Evolutionary conservation across 2,113 vertebrate genomes (phyloP).

Genomic region (Lophura nycthemera): DNA sequence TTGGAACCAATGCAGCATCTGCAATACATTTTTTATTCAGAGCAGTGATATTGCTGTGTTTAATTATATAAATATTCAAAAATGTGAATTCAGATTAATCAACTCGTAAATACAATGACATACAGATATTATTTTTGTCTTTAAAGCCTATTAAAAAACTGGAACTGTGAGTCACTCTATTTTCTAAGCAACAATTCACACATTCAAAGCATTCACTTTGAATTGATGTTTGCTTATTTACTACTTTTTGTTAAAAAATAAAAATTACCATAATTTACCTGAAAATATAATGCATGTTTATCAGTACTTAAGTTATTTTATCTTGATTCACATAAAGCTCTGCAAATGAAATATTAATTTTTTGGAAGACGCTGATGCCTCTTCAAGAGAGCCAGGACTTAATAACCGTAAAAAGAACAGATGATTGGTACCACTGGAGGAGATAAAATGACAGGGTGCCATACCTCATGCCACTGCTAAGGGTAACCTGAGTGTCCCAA

Average conservation of each 20-base stretch:
- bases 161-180: not conserved
- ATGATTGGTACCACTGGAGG: not conserved
- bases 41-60: not conserved
- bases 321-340: not conserved
- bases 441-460: not conserved
- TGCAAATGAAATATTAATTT: not conserved
- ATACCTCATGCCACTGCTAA: not conserved
- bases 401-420: not conserved
- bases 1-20: not conserved
- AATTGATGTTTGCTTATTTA: not conserved
- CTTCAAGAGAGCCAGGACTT: not conserved
- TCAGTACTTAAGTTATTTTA: not conserved
- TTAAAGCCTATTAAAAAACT: not conserved
- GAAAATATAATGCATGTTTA: not conserved
- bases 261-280: not conserved
- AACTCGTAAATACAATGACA: not conserved
- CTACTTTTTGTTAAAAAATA: not conserved
- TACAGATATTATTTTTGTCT: not conserved
- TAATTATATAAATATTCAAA: not conserved
- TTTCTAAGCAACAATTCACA: not conserved
- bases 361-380: not conserved
- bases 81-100: not conserved
- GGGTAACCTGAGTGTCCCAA: not conserved
- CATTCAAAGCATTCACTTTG: not conserved
- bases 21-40: not conserved